Base-by-base conservation (phyloP, 2,113 vertebrate species). In the Gymnorhina tibicen region DNA sequence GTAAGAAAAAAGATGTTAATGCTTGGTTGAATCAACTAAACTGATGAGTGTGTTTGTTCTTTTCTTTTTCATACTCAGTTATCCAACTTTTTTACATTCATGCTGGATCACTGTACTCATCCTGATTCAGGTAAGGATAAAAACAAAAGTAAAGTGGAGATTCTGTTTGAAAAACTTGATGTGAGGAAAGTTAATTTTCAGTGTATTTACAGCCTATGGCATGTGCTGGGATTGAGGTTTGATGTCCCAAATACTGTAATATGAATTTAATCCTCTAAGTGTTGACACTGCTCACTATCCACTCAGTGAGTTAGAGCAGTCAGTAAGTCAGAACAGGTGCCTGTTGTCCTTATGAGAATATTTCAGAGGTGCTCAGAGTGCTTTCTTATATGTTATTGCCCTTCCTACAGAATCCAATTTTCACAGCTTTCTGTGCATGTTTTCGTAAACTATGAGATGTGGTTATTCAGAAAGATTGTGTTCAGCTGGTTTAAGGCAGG, bases 21-120 rank as follows among this genome's bases (percentile, higher is more conserved):
- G 24, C n/a, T 59, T 89, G 30, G 30, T 79, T 89, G 50, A 35
- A 39, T 73, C 23, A 35, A 20, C 22, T 66, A 74, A 92, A 85
- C 67, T 97, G 47, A 97, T 68, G 16, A 50, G 4, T 89, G 16
- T 73, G 52, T 52, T 96, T 94, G 53, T 60, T 97, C 58, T 97
- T 93, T 93, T 94, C 94, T 97, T 95, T 97, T 96, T 96, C 27
- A 50, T 97, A 27, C 46, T 69, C 96, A 99, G 99, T 98, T 99
- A 27, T 99, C 99, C 68, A 98, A 98, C 92, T 99, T 99, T 95
- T 99, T 99, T 95, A 98, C 97, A 28, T 99, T 99, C 95, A 99
- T 99, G 99, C 95, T 99, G 96, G 99, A 99, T 97, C 98, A 99
- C 96, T 98, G 98, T 93, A 97, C 97, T 77, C 97, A 97, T 42